Evolutionary conservation across 2,888 invertebrate genomes (phyloP).

Genomic region (Anthophora plumipes): DNA sequence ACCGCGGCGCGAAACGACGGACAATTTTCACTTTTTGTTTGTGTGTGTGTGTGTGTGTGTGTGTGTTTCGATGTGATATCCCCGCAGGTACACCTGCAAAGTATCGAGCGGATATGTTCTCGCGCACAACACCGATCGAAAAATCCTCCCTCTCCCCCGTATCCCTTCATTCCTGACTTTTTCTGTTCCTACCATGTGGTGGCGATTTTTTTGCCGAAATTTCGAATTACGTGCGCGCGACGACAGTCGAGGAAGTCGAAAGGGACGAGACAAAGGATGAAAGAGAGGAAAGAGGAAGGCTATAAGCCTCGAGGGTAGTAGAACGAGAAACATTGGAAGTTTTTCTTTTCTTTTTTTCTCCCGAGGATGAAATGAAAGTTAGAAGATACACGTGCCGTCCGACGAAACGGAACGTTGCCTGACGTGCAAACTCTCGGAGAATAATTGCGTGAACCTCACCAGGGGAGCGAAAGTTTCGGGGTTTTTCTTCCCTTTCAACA

Average conservation of each 20-base stretch:
- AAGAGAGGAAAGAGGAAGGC: neutral
- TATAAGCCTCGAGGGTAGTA: neutral
- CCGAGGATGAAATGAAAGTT: constrained; percentile 43
- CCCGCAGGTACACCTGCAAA: constrained; percentile 52
- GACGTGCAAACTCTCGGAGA: constrained; percentile 40
- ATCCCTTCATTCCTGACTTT: constrained; percentile 25
- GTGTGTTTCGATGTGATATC: constrained; percentile 63
- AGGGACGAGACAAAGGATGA: neutral
- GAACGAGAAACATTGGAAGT: constrained; percentile 30
- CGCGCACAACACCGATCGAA: constrained; percentile 31
- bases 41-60: constrained; percentile 64
- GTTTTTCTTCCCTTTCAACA: constrained; percentile 57
- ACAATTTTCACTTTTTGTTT: constrained; percentile 67
- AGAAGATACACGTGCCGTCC: constrained; percentile 46
- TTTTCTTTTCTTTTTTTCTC: no score
- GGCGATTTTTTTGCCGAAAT: constrained; percentile 22
- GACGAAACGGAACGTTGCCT: constrained; percentile 35
- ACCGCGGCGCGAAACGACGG: constrained; percentile 19
- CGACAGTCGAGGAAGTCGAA: constrained; percentile 6
- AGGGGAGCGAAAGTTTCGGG: constrained; percentile 46
- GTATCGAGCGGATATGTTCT: constrained; percentile 41
- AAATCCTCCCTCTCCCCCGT: neutral
- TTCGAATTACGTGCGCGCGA: constrained; percentile 11
- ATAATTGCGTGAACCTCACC: constrained; percentile 50
- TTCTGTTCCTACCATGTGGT: constrained; percentile 51